Evolutionary conservation across 2,797 vertebrate genomes (phyloP).

Genomic region (Acanthis flammea): DNA sequence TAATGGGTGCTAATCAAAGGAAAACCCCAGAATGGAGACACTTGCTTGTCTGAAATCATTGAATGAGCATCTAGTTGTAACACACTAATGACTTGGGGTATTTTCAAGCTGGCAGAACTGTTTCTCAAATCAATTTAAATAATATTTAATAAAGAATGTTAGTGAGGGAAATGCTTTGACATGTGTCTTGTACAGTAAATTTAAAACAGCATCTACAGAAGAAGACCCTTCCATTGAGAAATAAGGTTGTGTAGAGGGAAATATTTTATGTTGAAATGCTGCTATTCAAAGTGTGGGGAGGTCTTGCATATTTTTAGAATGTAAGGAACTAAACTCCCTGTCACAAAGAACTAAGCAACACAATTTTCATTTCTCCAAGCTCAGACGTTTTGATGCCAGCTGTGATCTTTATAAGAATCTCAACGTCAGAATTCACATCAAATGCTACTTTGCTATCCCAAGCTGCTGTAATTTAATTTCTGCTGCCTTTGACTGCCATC

Average conservation of each 20-base stretch:
- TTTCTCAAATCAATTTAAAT: neutral
- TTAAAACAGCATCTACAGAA: neutral
- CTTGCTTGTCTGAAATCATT: conserved; percentile 5
- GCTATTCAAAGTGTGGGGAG: neutral
- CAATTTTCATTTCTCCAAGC: neutral
- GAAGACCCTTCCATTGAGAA: neutral
- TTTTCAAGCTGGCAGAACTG: neutral
- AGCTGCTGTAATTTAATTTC: neutral
- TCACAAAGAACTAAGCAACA: neutral
- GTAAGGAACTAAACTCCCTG: neutral
- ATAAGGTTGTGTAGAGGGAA: neutral
- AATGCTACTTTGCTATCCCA: neutral
- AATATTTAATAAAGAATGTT: neutral
- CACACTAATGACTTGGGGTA: neutral
- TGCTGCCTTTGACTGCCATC: neutral
- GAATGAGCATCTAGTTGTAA: neutral
- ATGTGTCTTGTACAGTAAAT: neutral
- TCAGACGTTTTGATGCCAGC: neutral
- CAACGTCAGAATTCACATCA: neutral
- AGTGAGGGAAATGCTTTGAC: neutral
- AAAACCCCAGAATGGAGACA: neutral
- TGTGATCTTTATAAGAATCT: neutral
- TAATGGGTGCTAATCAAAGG: conserved; percentile 10
- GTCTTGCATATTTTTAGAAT: neutral
- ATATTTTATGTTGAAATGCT: neutral